A percentile compares a stretch with the other conserved stretches of the same genome.
phyloP scores from a whole-genome alignment of 1,140 invertebrate genomes.

The Melipona quadrifasciata region DNA sequence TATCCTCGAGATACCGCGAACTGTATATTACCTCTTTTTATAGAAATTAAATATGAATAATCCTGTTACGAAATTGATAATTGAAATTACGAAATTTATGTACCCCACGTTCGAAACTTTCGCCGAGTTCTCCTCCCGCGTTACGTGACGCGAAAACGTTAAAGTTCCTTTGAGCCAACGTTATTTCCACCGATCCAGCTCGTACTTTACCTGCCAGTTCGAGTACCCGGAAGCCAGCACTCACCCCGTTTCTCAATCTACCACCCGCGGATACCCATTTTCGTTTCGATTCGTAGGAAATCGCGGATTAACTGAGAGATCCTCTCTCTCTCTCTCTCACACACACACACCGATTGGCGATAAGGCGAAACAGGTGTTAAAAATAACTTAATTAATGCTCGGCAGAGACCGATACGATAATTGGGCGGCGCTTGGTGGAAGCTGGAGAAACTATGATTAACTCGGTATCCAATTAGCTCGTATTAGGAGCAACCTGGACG shows the following conservation, averaged over 20 bases:
- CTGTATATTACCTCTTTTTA: no score
- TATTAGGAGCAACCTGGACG: slow-evolving; percentile 58
- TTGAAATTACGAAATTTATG: not conserved
- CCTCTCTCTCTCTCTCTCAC: not conserved
- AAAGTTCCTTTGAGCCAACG: not conserved
- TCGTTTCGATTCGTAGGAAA: not conserved
- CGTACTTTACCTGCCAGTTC: not conserved
- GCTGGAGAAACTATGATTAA: slow-evolving; percentile 67
- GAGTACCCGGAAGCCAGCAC: slow-evolving; percentile 9
- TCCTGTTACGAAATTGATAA: not conserved
- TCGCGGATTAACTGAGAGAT: not conserved
- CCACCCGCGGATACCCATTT: slow-evolving; percentile 3
- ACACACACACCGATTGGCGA: not conserved
- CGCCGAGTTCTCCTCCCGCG: no score
- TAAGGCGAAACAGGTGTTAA: slow-evolving; percentile 60
- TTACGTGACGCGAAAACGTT: not conserved
- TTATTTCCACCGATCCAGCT: not conserved
- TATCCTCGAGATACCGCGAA: not conserved
- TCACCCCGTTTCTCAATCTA: slow-evolving; percentile 4
- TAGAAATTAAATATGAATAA: not conserved
- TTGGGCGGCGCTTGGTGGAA: slow-evolving; percentile 54
- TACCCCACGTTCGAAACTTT: not conserved
- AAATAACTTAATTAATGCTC: slow-evolving; percentile 77
- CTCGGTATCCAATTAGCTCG: slow-evolving; percentile 71
- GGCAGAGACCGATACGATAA: slow-evolving; percentile 63